A percentile compares a stretch with the other conserved stretches of the same genome.
Evolutionary conservation across 1,140 invertebrate species (phyloP).

Genomic region (Bombus vancouverensis): DNA sequence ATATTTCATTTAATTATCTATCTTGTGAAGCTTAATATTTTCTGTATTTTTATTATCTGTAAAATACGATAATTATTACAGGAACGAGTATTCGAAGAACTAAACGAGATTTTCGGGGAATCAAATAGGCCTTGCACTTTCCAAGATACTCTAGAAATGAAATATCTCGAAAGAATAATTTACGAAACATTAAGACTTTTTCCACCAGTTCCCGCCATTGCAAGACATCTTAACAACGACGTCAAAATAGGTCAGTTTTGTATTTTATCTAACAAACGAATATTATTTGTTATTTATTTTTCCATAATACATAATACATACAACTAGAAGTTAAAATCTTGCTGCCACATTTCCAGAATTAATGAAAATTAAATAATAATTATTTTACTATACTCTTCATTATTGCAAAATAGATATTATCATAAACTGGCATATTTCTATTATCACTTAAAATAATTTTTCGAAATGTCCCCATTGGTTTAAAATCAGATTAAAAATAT

Average conservation of each 20-base stretch:
- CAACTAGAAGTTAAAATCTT: no score
- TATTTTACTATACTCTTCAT: no score
- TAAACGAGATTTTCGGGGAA: slow-evolving; percentile 90
- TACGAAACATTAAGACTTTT: slow-evolving; percentile 90
- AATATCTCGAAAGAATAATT: slow-evolving; percentile 91
- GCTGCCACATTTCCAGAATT: no score
- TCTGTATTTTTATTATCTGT: background rate
- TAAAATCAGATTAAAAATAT: no score
- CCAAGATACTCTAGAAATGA: slow-evolving; percentile 91
- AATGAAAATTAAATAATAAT: no score
- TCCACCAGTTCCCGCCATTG: slow-evolving; percentile 92
- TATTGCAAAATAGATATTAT: no score
- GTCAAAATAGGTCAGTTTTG: slow-evolving; percentile 85
- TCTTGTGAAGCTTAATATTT: background rate
- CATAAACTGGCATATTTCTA: no score
- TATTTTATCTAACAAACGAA: background rate
- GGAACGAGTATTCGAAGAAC: slow-evolving; percentile 84
- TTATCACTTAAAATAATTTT: no score
- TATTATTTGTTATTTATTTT: no score
- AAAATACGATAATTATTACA: background rate
- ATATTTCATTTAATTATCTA: background rate
- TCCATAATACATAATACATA: no score
- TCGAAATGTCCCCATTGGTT: no score
- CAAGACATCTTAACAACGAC: slow-evolving; percentile 88
- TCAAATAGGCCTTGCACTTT: slow-evolving; percentile 89